Evolutionary conservation across 1,140 invertebrate species (phyloP).

Genomic region (Cotesia glomerata): DNA sequence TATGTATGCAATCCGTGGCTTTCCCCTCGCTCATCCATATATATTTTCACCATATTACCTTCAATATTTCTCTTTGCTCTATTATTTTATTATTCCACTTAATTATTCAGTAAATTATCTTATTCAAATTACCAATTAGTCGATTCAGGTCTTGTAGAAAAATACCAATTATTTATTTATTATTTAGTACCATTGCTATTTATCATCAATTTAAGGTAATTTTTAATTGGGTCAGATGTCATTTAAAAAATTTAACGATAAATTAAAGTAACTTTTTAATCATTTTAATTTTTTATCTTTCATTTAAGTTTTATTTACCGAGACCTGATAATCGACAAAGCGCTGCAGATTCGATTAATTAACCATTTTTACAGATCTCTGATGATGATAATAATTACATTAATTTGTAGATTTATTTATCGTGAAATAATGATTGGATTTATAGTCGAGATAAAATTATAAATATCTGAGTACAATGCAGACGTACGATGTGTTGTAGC

Average conservation of each 20-base stretch:
- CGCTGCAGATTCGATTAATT: constrained; percentile 23
- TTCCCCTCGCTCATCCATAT: constrained; percentile 21
- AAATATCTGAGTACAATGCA: constrained; percentile 35
- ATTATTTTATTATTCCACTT: not conserved
- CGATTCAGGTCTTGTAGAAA: constrained; percentile 8
- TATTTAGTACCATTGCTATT: not conserved
- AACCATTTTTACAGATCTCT: not conserved
- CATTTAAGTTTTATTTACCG: not conserved
- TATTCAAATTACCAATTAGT: not conserved
- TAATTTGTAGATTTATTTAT: too few relatives aligned
- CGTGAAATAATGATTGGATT: not conserved
- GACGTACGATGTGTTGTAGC: constrained; percentile 53
- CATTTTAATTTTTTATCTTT: not conserved
- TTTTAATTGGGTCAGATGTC: not conserved
- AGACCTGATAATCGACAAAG: constrained; percentile 21
- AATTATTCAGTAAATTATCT: not conserved
- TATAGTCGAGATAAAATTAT: constrained; percentile 11
- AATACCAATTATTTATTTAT: too few relatives aligned
- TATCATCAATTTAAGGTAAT: not conserved
- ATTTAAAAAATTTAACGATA: not conserved
- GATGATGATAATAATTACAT: too few relatives aligned
- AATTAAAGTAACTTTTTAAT: not conserved
- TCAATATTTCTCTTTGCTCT: constrained; percentile 11
- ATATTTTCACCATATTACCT: constrained; percentile 6
- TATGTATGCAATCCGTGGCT: constrained; percentile 24